phyloP scores from a whole-genome alignment of 2,888 invertebrate genomes.

The Cerastis rubricosa region DNA sequence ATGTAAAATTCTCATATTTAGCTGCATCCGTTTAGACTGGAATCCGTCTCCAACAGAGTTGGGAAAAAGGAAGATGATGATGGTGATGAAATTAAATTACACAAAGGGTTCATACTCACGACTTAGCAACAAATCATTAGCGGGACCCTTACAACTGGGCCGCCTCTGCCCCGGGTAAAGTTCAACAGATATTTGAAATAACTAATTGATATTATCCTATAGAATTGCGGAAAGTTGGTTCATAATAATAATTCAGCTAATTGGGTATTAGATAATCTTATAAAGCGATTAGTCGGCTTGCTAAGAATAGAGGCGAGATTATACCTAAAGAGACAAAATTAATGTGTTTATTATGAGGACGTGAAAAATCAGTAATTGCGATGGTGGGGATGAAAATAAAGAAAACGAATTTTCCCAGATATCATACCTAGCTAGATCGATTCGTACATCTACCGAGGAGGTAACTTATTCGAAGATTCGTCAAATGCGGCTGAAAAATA shows the following conservation, averaged over 20 bases:
- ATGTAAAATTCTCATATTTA: neutral
- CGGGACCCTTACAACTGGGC: neutral
- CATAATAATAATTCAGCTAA: neutral
- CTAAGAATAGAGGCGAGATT: neutral
- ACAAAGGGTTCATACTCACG: neutral
- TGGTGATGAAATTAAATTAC: neutral
- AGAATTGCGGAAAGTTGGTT: neutral
- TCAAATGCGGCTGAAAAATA: too few relatives aligned
- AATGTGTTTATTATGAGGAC: neutral
- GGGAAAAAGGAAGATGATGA: neutral
- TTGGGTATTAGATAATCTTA: constrained; percentile 8
- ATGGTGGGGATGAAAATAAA: neutral
- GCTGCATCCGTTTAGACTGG: neutral
- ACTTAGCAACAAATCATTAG: neutral
- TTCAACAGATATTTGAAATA: neutral
- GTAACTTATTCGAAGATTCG: too few relatives aligned
- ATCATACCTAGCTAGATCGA: too few relatives aligned
- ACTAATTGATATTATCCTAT: neutral
- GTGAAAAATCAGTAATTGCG: neutral
- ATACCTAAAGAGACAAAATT: neutral
- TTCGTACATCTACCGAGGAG: too few relatives aligned
- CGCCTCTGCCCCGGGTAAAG: neutral
- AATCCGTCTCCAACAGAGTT: neutral
- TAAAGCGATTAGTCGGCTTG: constrained; percentile 11
- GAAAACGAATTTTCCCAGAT: too few relatives aligned